Evolutionary conservation across 92 coral and sea anemone species (phyloP).

Genomic region (Micromussa lordhowensis): DNA sequence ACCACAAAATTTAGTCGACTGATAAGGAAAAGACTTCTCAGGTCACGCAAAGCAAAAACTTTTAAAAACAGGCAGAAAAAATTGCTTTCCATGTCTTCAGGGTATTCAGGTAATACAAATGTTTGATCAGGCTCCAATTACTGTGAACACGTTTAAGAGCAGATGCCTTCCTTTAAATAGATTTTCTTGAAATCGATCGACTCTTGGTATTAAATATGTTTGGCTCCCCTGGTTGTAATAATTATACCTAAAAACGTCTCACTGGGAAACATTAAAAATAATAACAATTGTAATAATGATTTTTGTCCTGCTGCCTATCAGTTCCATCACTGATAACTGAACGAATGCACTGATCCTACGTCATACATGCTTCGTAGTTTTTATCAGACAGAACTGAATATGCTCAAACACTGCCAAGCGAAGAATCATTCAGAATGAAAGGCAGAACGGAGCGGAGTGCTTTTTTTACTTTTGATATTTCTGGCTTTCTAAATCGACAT

Average conservation of each 20-base stretch:
- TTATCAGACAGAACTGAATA: too few relatives aligned
- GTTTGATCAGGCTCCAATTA: background rate
- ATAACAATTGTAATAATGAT: background rate
- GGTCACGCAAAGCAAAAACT: constrained; percentile 6
- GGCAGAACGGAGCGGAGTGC: background rate
- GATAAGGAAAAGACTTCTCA: background rate
- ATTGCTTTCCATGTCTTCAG: background rate
- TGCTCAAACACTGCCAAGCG: too few relatives aligned
- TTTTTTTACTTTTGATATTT: too few relatives aligned
- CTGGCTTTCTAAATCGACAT: background rate
- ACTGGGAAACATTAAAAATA: constrained; percentile 10
- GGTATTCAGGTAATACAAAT: background rate
- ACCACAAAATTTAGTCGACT: background rate
- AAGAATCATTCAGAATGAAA: background rate
- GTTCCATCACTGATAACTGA: background rate
- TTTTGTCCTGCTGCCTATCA: background rate
- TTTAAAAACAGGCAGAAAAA: background rate
- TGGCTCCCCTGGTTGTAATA: constrained; percentile 12
- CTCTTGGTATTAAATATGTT: background rate
- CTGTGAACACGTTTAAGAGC: background rate
- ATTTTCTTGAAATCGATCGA: background rate
- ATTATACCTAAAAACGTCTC: background rate
- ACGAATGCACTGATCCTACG: too few relatives aligned
- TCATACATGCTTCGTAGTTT: too few relatives aligned
- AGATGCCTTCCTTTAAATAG: background rate